Evolutionary conservation across 2,113 vertebrate genomes (phyloP).

Genomic region (Platysteira castanea): DNA sequence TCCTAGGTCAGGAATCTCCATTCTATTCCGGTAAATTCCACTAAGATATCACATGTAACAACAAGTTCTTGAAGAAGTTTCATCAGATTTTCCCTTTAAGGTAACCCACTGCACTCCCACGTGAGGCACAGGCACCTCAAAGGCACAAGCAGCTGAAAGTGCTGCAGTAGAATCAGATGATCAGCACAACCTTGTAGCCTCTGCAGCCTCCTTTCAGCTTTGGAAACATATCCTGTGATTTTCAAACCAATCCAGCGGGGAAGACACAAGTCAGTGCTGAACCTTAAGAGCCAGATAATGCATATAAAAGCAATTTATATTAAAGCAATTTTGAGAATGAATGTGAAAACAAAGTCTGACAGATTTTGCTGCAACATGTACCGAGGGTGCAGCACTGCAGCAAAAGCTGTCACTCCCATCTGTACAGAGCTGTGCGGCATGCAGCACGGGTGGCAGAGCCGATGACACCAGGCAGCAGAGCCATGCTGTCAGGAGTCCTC

Average conservation of each 20-base stretch:
- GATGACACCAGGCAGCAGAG: neutral
- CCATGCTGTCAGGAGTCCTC: neutral
- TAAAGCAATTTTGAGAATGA: neutral
- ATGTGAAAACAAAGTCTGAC: neutral
- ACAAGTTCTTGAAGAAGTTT: constrained; percentile 62
- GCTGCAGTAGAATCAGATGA: constrained; percentile 69
- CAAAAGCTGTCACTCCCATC: constrained; percentile 30
- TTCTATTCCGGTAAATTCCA: constrained; percentile 48
- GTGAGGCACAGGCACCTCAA: constrained; percentile 32
- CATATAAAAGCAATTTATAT: neutral
- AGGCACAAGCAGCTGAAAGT: constrained; percentile 28
- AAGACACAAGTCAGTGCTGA: neutral
- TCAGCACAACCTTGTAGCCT: neutral
- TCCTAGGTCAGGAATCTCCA: constrained; percentile 43
- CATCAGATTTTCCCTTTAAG: constrained; percentile 56
- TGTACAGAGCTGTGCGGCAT: neutral
- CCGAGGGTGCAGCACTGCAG: constrained; percentile 48
- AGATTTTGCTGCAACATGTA: neutral
- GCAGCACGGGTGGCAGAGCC: neutral
- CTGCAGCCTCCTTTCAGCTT: constrained; percentile 27
- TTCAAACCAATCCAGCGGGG: neutral
- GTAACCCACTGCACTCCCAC: constrained; percentile 50
- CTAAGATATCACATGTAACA: constrained; percentile 53
- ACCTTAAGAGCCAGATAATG: neutral
- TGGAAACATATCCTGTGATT: neutral